Percentiles rank a stretch among this genome's conserved stretches.
phyloP scores from a whole-genome alignment of 1,140 invertebrate species.

The Neuroterus valhalla region DNA sequence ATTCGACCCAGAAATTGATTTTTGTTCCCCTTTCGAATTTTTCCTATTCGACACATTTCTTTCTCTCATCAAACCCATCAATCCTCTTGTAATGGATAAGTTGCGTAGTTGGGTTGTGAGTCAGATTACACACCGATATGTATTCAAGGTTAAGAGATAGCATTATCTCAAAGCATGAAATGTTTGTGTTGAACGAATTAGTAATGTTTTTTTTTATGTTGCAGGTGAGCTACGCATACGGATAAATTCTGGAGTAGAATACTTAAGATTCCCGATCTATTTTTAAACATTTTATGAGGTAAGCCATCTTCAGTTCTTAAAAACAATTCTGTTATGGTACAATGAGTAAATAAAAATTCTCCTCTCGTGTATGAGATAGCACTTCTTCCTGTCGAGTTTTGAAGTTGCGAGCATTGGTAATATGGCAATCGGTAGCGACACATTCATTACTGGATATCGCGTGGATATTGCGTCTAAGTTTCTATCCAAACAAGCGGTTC shows the following conservation, averaged over 20 bases:
- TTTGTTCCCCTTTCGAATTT: too few relatives aligned
- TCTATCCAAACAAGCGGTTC: background rate
- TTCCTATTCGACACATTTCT: too few relatives aligned
- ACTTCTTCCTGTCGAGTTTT: background rate
- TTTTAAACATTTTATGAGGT: background rate
- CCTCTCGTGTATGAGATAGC: background rate
- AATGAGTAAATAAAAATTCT: slow-evolving; percentile 13
- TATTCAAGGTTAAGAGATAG: slow-evolving; percentile 17
- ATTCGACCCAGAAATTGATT: too few relatives aligned
- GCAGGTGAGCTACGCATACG: slow-evolving; percentile 33
- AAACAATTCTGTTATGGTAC: background rate
- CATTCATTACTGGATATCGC: background rate
- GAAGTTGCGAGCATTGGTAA: background rate
- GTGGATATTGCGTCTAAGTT: background rate
- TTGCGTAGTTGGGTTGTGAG: slow-evolving; percentile 13
- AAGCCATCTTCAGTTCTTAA: background rate
- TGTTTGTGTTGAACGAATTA: background rate
- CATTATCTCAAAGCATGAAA: slow-evolving; percentile 19
- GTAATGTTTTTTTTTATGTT: slow-evolving; percentile 38
- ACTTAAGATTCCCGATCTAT: slow-evolving; percentile 16
- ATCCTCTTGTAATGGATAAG: background rate
- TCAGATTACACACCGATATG: slow-evolving; percentile 21
- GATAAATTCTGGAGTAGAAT: slow-evolving; percentile 7
- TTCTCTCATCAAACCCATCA: background rate
- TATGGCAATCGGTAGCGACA: background rate